Percentiles rank a stretch among this genome's conserved stretches.
These are phyloP conservation scores for Diorhabda carinulata DNA, from an alignment of 1,140 invertebrate species.

Conservation along the genomic window DNA sequence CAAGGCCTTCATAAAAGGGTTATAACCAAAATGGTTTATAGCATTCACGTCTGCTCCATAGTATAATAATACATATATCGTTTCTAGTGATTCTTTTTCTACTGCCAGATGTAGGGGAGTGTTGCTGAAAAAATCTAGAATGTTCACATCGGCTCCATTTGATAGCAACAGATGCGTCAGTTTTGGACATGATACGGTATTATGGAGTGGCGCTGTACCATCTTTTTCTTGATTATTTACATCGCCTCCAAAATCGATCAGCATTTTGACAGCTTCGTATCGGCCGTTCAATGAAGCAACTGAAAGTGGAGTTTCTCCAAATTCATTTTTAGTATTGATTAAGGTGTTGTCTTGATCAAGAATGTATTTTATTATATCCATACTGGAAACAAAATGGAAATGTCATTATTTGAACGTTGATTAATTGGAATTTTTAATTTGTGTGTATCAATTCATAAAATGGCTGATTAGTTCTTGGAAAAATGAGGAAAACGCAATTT, in stretches of 20 bases:
- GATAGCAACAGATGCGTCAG: not conserved
- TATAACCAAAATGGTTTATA: not conserved
- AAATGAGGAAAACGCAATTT: too few relatives aligned
- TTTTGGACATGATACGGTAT: not conserved
- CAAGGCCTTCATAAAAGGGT: not conserved
- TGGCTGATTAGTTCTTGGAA: too few relatives aligned
- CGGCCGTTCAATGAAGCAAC: not conserved
- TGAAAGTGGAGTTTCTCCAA: not conserved
- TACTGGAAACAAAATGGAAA: constrained; percentile 3
- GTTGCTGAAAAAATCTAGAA: not conserved
- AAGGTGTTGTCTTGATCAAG: not conserved
- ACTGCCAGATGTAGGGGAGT: not conserved
- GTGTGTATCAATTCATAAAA: too few relatives aligned
- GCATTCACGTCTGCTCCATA: not conserved
- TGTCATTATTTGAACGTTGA: not conserved
- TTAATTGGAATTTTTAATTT: too few relatives aligned
- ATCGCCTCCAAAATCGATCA: not conserved
- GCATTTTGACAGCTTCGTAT: not conserved
- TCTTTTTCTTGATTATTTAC: not conserved
- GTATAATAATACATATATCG: not conserved
- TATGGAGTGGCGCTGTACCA: not conserved
- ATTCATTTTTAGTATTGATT: not conserved
- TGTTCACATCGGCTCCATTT: not conserved
- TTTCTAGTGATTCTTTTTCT: not conserved
- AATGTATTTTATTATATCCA: not conserved